Evolutionary conservation across 2,797 vertebrate genomes (phyloP), one percentile per base, ranked within the genome.

Genomic region (Anguilla marmorata): DNA sequence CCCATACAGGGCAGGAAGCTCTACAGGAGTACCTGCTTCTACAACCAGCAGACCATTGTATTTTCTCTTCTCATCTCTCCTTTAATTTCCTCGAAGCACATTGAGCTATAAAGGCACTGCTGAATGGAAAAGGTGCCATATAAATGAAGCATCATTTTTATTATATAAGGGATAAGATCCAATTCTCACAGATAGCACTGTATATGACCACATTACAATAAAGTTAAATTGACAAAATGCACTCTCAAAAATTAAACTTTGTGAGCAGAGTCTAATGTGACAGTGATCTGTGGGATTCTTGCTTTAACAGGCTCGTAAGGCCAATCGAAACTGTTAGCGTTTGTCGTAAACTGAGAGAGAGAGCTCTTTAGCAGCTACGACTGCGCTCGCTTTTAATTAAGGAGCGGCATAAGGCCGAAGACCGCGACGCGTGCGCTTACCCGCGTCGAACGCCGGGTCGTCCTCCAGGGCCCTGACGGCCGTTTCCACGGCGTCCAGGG

Each of bases 401-500:
- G 2, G 58, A 19, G 21, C 58, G 5, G 63, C 21, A 7, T 24
- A 7, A 66, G 21, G 63, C 21, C n/a, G 1, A 56, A 56, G 12
- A 56, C 2, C 14, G 14, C 12, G 50, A 8, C 1, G 50, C 50
- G 9, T 9, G 1, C 1, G 69, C 88, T 85, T 87, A 97, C 96
- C 94, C 93, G 95, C 91, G 85, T 95, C 91, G 90, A 97, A 97
- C 1, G 90, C 88, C 9, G 45, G 50, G 86, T 97, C 93, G 80
- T 96, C 94, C 88, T 97, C 96, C 92, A 97, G 11, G 30, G 87
- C 41, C 87, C 90, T 94, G 66, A 97, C 96, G 33, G 96, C 94
- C 86, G 89, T 88, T 91, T 97, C 96, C 2, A 97, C 96, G 89
- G 96, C 95, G 84, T 97, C 94, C 89, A 97, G 79, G 0, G 95